Base-by-base conservation (phyloP, 2,888 invertebrate genomes). In the Drosophila nigricruria region DNA sequence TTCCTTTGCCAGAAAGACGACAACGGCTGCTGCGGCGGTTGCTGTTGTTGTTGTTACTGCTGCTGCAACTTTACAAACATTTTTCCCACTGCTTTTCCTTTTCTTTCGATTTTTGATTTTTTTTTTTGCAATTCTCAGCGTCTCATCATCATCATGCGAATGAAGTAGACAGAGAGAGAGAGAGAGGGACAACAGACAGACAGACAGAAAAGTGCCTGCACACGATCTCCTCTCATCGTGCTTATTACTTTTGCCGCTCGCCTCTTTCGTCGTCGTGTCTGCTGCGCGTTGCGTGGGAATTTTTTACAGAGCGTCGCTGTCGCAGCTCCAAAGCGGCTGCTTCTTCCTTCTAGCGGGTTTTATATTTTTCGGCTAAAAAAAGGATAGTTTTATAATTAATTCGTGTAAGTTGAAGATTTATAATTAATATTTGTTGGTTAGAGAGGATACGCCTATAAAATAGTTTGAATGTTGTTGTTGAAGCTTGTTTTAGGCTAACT, bases 41-140 rank as follows among this genome's bases (percentile, higher is more conserved):
- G 58, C 3, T 38, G 23, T 52, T 52, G 50, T 5, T 52, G 61
- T 47, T 70, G 79, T 58, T 47, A 59, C 58, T 68, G 25, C 45
- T n/a, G 45, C 49, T 72, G 70, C 64, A 47, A 70, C 64, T 70
- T 88, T 74, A 74, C 70, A 85, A 80, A 73, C 67, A 74, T 79
- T 76, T 88, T 88, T 85, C 81, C 81, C 85, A 79, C 77, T 88
- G 82, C 65, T 89, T 82, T 88, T 88, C 82, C 49, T 77, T 80
- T 79, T 73, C 71, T 65, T 79, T 73, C 78, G 63, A 64, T 76
- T 75, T 73, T 71, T 63, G 38, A 65, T 53, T 52, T 78, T 67
- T 59, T 56, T 50, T 72, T 74, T 77, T 43, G 72, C 72, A 68
- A 79, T 73, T 73, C 73, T 81, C 76, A 70, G 57, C 64, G 58